Evolutionary conservation across 2,113 vertebrate genomes (phyloP), one percentile per base, ranked within the genome.

Genomic region (Stigmatopora argus): DNA sequence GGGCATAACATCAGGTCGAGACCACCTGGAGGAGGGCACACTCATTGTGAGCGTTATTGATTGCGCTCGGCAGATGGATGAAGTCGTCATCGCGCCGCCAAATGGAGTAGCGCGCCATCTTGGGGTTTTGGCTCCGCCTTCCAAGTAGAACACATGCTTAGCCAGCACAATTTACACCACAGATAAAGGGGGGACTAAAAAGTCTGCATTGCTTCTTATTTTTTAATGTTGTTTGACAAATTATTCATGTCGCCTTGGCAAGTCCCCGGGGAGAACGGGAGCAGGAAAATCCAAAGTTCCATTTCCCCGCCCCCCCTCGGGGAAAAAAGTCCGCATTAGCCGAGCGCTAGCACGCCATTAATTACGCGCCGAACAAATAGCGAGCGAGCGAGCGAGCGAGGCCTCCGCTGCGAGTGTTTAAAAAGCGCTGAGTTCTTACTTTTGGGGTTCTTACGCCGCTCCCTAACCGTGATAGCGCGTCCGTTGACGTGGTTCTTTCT

Each of bases 161-260:
- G 85, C 75, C 58, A 64, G 78, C 79, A 82, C 17, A 83, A 85
- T 67, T 21, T 60, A 65, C 62, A 65, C 19, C 11, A 35, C 34
- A n/a, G 46, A 73, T 65, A 78, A 31, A 86, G 70, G 35, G 84
- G 73, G 82, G 73, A 70, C 2, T 73, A 34, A 87, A 77, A 70
- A 78, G 60, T 70, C 61, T 75, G 14, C 72, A 75, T 73, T 80
- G 74, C 71, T 61, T 70, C 35, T n/a, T 60, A 38, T 44, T 60
- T 75, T 83, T 87, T 87, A 71, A 86, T 85, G 81, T 86, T 85
- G 83, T 78, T 51, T 61, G 19, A 81, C 78, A 89, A 90, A 89
- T 89, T 88, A 88, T 86, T 89, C 86, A 90, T 89, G 87, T 82
- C 70, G 67, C 74, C 74, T 83, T 86, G 79, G 72, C 59, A 82